Base-by-base conservation (phyloP, 2,797 vertebrate genomes). In the Sciaenops ocellatus region DNA sequence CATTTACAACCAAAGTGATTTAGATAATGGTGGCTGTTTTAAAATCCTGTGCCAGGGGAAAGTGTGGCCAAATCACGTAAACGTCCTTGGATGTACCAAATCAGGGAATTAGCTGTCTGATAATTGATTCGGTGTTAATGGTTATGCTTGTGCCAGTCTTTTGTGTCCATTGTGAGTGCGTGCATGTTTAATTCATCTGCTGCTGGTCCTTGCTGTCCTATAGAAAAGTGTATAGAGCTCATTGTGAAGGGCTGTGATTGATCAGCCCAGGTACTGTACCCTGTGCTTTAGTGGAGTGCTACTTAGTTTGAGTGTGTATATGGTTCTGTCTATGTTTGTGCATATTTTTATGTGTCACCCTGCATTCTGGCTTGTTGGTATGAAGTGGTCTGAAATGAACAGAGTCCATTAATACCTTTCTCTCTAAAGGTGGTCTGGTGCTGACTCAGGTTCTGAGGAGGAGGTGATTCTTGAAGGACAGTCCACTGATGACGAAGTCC, bases 401-500 rank as follows among this genome's bases (percentile, higher is more conserved):
- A 24, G 44, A 54, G 74, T 85, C 87, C 93, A 93, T 93, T 88
- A 91, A 87, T 79, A 74, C 79, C 30, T 70, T 79, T 69, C 55
- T 71, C 72, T 68, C 22, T 65, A 81, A 84, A 87, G 81, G 87
- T 89, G 82, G 89, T 82, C 56, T 1, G 3, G 17, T 90, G 91
- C 93, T 92, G 90, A 95, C 90, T 92, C 90, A 93, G 90, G 79
- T 76, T 82, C 76, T 52, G 69, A 68, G 60, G 70, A 80, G 74
- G 75, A 84, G 71, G 73, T 74, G 66, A 81, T 79, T 85, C 82
- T 76, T 93, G 89, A 92, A 92, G 91, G 90, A 85, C 87, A 73
- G 76, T 74, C 63, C 42, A 18, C 61, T 12, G 30, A 44, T 70
- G 82, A 88, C 78, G 67, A 65, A 74, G 74, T 70, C 69, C 60